Evolutionary conservation across 2,888 invertebrate species (phyloP).

Genomic region (Drosophila fungiperda): DNA sequence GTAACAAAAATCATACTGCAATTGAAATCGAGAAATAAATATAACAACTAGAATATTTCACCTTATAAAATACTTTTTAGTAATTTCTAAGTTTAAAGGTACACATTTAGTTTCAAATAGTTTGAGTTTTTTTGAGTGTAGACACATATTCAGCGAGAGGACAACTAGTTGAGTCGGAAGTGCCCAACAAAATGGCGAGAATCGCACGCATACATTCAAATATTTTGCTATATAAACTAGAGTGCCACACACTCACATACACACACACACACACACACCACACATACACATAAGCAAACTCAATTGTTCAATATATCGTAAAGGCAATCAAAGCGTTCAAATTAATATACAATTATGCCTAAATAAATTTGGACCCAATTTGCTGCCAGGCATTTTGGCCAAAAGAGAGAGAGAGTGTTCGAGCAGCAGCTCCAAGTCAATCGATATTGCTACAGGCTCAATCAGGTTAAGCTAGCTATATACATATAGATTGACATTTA

Average conservation of each 20-base stretch:
- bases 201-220: conserved; percentile 12
- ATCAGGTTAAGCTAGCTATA: not conserved
- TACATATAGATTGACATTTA: not conserved
- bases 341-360: conserved; percentile 74
- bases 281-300: conserved; percentile 20
- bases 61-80: not conserved
- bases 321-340: conserved; percentile 52
- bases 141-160: conserved; percentile 6
- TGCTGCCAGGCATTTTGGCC: conserved; percentile 1
- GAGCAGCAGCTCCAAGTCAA: conserved; percentile 23
- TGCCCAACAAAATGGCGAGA: conserved; percentile 66
- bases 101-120: not conserved
- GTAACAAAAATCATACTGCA: not conserved
- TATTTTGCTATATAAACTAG: conserved; percentile 15
- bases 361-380: conserved; percentile 47
- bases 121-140: not conserved
- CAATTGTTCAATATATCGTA: conserved; percentile 32
- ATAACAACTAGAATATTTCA: not conserved
- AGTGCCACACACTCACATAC: conserved; percentile 7
- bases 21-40: not conserved
- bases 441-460: conserved; percentile 25
- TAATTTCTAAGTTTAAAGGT: not conserved
- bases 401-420: conserved; percentile 2
- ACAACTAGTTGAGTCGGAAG: conserved; percentile 40
- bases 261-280: not conserved